These are phyloP conservation scores for Gonioctena quinquepunctata DNA, from an alignment of 1,140 invertebrate species.

Conservation along the genomic window DNA sequence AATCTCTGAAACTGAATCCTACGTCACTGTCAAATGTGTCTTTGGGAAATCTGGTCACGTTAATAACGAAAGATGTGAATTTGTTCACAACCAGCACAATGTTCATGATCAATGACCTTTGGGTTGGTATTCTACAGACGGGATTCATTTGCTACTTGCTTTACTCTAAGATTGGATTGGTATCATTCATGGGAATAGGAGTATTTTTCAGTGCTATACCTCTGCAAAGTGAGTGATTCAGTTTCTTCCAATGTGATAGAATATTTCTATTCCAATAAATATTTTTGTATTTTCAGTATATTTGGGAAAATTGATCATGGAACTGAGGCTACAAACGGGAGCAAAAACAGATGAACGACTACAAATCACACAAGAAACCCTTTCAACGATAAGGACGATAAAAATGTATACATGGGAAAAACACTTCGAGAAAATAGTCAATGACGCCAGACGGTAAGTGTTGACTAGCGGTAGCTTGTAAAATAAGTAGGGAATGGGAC, in stretches of 20 bases:
- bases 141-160: conserved; percentile 76
- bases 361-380: conserved; percentile 37
- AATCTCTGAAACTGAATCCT: conserved; percentile 71
- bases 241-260: conserved; percentile 75
- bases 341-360: conserved; percentile 37
- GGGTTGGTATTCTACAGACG: conserved; percentile 81
- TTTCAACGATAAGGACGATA: conserved; percentile 36
- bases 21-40: conserved; percentile 77
- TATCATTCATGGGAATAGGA: conserved; percentile 76
- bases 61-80: conserved; percentile 87
- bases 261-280: neutral
- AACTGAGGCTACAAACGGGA: conserved; percentile 25
- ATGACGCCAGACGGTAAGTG: conserved; percentile 25
- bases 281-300: conserved; percentile 6
- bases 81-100: conserved; percentile 69
- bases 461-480: no score
- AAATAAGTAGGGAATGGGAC: no score
- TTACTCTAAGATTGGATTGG: conserved; percentile 71
- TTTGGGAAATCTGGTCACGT: conserved; percentile 87
- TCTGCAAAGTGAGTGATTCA: conserved; percentile 62
- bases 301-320: conserved; percentile 22
- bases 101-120: conserved; percentile 71
- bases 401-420: conserved; percentile 41
- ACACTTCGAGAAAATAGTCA: conserved; percentile 28
- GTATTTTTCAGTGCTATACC: conserved; percentile 81